A percentile compares a stretch with the other conserved stretches of the same genome.
These are phyloP conservation scores for Metacarcinus magister DNA, from an alignment of 2,888 invertebrate genomes.

Conservation along the genomic window DNA sequence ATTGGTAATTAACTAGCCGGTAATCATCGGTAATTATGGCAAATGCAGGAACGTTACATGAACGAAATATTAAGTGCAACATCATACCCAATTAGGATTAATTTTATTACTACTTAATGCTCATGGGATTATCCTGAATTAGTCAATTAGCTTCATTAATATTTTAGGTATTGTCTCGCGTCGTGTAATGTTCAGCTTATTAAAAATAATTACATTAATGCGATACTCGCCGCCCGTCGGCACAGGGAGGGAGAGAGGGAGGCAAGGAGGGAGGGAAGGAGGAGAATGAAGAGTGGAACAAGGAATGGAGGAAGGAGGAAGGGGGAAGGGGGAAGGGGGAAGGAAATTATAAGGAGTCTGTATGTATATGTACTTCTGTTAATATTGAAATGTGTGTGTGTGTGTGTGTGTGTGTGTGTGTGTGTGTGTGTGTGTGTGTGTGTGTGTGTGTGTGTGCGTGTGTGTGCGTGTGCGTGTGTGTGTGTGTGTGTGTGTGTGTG, in stretches of 20 bases:
- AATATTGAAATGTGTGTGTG: constrained; percentile 2
- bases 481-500: constrained; percentile 62
- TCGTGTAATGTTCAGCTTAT: constrained; percentile 67
- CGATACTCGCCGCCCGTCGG: constrained; percentile 17
- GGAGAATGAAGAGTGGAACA: background rate
- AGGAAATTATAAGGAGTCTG: constrained; percentile 1
- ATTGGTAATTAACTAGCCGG: constrained; percentile 52
- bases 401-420: constrained; percentile 33
- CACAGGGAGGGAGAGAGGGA: background rate
- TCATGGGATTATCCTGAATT: constrained; percentile 70
- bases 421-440: constrained; percentile 37
- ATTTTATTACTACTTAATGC: constrained; percentile 72
- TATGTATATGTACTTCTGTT: background rate
- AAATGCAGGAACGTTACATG: constrained; percentile 57
- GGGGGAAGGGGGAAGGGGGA: background rate
- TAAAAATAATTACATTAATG: constrained; percentile 67
- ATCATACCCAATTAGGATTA: constrained; percentile 71
- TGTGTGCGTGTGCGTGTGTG: constrained; percentile 56
- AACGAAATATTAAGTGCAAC: constrained; percentile 59
- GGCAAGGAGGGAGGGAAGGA: background rate
- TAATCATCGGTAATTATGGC: constrained; percentile 63
- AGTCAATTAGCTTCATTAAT: constrained; percentile 73
- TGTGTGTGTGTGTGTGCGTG: constrained; percentile 62
- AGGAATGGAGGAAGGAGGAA: background rate
- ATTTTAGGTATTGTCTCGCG: constrained; percentile 68